These are phyloP conservation scores for Andrena chrysosceles DNA, from an alignment of 2,888 invertebrate species.

Conservation along the genomic window DNA sequence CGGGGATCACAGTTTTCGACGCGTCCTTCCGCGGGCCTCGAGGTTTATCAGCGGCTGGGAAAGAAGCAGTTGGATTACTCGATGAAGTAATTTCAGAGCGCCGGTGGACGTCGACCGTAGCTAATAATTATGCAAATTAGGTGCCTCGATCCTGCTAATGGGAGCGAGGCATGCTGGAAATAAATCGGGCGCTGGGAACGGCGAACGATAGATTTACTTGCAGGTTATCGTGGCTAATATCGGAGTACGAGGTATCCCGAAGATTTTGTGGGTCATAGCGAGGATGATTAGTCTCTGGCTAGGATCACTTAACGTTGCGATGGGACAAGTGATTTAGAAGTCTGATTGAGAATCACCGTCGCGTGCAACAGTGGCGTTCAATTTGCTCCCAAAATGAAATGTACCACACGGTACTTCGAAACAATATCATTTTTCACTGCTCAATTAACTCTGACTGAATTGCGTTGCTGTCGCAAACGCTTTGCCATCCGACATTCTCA, in stretches of 20 bases:
- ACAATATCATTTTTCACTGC: neutral
- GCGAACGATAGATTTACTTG: neutral
- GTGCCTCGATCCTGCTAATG: neutral
- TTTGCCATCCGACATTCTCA: neutral
- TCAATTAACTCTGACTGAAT: neutral
- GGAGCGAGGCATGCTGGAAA: neutral
- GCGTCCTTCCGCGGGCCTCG: neutral
- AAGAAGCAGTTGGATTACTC: too few species aligned
- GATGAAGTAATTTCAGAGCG: too few species aligned
- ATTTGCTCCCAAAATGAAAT: too few species aligned
- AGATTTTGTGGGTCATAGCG: too few species aligned
- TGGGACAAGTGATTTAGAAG: too few species aligned
- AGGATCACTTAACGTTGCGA: too few species aligned
- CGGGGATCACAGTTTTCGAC: neutral
- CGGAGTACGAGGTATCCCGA: too few species aligned
- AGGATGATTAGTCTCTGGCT: too few species aligned
- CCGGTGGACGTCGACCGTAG: neutral
- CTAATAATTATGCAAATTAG: neutral
- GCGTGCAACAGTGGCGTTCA: too few species aligned
- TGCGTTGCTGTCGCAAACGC: neutral
- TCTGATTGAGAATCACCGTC: too few species aligned
- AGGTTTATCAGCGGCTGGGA: too few species aligned
- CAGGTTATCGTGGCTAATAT: too few species aligned
- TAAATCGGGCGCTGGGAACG: neutral
- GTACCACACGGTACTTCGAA: neutral